Evolutionary conservation across 2,113 vertebrate genomes (phyloP).

Genomic region (Microtus richardsoni): DNA sequence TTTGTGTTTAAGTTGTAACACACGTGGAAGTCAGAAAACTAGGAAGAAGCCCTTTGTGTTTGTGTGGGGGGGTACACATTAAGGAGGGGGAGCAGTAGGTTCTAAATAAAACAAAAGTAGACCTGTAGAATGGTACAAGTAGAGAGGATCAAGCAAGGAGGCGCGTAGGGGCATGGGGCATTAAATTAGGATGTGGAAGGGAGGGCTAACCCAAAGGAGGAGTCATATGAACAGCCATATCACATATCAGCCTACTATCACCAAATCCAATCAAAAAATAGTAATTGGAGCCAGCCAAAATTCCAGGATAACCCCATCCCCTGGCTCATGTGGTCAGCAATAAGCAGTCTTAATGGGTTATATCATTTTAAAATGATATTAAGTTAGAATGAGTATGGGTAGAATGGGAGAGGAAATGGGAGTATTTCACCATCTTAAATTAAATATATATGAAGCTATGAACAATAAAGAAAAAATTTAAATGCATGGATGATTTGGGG

Average conservation of each 20-base stretch:
- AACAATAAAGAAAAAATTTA: constrained; percentile 19
- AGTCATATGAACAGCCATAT: background rate
- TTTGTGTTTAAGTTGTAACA: background rate
- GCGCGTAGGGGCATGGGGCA: background rate
- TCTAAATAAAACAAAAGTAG: background rate
- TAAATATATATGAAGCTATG: background rate
- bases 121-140: background rate
- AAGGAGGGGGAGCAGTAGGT: background rate
- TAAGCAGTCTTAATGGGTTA: background rate
- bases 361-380: background rate
- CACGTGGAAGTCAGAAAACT: background rate
- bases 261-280: background rate
- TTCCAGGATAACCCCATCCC: background rate
- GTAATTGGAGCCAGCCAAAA: background rate
- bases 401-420: background rate
- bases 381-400: background rate
- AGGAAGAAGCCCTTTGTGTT: background rate
- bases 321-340: background rate
- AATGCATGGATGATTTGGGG: background rate
- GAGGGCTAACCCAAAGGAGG: background rate
- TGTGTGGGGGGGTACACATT: background rate
- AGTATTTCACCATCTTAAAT: background rate
- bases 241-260: too few relatives aligned
- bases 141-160: background rate
- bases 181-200: background rate